Base-by-base conservation (phyloP, 2,113 vertebrate genomes). In the Oostethus manadensis region DNA sequence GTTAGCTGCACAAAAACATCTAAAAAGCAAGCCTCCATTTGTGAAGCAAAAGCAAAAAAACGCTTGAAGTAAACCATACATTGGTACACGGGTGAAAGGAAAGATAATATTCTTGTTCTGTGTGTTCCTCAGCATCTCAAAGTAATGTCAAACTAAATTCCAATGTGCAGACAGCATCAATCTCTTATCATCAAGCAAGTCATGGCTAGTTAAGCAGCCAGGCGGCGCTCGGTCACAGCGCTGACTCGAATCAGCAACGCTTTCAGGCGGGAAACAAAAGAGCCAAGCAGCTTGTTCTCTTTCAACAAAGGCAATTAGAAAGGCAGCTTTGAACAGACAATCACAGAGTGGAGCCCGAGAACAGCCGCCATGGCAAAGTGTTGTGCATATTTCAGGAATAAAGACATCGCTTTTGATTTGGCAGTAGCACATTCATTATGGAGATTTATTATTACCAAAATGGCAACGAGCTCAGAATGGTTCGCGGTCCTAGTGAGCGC, bases 281-380 rank as follows among this genome's bases (percentile, higher is more conserved):
- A 8, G 56, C 57, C 35, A 72, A 56, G 54, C 54, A 56, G 60
- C 50, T 46, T 56, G 62, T 62, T 74, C 60, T 54, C 29, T 16
- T 58, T 57, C 58, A 65, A 70, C 68, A 60, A 65, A 68, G 54
- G 43, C 56, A 76, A 75, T 64, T 60, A 68, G 51, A 53, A 40
- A 62, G 48, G 13, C 38, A 3, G 55, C 62, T 68, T 75, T 5
- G 18, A 51, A 60, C 26, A 29, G 26, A 29, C 54, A 38, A 58
- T 46, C 51, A 66, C 58, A 58, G 44, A 54, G 54, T 8, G 26
- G 45, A 58, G 50, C 67, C 16, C 68, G 53, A 57, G 67, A 57
- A 42, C 22, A 61, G 21, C 22, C 43, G 61, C 4, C 46, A 2
- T 20, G 58, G 47, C 11, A 51, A 53, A 54, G 58, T 49, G 43